phyloP scores from a whole-genome alignment of 2,888 invertebrate genomes.

The Iselma pallidipennis region DNA sequence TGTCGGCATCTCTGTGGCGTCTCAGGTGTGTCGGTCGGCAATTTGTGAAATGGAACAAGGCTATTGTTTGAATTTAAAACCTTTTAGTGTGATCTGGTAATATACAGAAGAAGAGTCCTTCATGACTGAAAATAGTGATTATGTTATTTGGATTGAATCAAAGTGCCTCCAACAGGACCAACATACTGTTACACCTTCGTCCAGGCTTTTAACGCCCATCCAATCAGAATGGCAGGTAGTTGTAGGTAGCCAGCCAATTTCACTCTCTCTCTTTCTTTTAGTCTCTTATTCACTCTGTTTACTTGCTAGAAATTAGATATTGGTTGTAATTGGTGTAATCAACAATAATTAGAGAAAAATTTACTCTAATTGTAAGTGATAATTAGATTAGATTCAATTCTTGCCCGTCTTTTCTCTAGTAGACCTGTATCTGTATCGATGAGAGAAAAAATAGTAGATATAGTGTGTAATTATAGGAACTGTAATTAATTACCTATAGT shows the following conservation, averaged over 20 bases:
- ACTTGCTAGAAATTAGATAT: background rate
- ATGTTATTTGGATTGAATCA: constrained; percentile 41
- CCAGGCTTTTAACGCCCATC: background rate
- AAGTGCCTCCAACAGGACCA: constrained; percentile 15
- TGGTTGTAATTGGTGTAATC: background rate
- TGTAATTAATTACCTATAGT: no score
- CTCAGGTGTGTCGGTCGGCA: constrained; percentile 46
- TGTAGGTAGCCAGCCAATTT: no score
- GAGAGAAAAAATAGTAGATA: no score
- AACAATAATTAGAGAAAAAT: background rate
- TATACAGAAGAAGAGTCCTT: no score
- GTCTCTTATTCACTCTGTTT: background rate
- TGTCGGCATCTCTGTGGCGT: constrained; percentile 11
- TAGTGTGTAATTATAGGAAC: no score
- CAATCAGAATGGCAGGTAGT: no score
- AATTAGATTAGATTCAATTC: background rate
- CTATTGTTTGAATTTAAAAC: constrained; percentile 50
- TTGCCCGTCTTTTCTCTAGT: no score
- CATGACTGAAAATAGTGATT: constrained; percentile 46
- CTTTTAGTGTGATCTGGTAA: constrained; percentile 45
- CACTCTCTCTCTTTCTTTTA: no score
- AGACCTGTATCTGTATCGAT: no score
- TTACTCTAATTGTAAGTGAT: background rate
- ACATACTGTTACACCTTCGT: background rate
- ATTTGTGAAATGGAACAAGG: constrained; percentile 52